A percentile compares a stretch with the other conserved stretches of the same genome.
phyloP scores from a whole-genome alignment of 2,797 vertebrate species.

The Anomalospiza imberbis region DNA sequence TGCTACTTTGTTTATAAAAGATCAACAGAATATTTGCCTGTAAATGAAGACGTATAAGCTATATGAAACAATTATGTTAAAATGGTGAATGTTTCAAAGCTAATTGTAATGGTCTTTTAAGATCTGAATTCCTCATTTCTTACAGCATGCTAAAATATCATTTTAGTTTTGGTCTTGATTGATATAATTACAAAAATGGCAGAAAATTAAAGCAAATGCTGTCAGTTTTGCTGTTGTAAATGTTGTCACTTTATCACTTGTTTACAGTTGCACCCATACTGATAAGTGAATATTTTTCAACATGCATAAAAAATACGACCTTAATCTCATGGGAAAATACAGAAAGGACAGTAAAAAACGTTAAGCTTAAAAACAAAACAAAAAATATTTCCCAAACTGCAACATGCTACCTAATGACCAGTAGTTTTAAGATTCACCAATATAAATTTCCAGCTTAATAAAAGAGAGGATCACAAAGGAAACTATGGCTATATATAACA shows the following conservation, averaged over 20 bases:
- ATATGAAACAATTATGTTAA: slow-evolving; percentile 95
- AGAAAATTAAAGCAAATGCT: slow-evolving; percentile 81
- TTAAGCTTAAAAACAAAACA: slow-evolving; percentile 44
- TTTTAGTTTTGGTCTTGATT: slow-evolving; percentile 81
- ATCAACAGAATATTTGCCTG: slow-evolving; percentile 89
- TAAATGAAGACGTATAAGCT: slow-evolving; percentile 96
- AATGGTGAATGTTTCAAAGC: slow-evolving; percentile 96
- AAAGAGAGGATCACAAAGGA: slow-evolving; percentile 49
- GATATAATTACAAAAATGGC: slow-evolving; percentile 83
- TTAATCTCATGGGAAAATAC: slow-evolving; percentile 68
- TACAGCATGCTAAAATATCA: slow-evolving; percentile 82
- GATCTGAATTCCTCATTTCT: slow-evolving; percentile 91
- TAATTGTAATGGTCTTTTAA: slow-evolving; percentile 90
- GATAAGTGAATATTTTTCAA: slow-evolving; percentile 80
- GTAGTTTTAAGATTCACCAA: slow-evolving; percentile 31
- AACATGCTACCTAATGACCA: slow-evolving; percentile 43
- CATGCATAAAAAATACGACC: slow-evolving; percentile 74
- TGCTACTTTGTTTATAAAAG: slow-evolving; percentile 96
- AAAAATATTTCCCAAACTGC: slow-evolving; percentile 31
- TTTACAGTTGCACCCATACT: slow-evolving; percentile 78
- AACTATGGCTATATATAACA: slow-evolving; percentile 6
- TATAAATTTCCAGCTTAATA: slow-evolving; percentile 57
- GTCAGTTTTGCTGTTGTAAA: slow-evolving; percentile 76
- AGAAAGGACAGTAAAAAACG: slow-evolving; percentile 50
- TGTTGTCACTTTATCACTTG: slow-evolving; percentile 80